These are phyloP conservation scores for Manduca sexta DNA, from an alignment of 1,140 invertebrate species.

Conservation along the genomic window DNA sequence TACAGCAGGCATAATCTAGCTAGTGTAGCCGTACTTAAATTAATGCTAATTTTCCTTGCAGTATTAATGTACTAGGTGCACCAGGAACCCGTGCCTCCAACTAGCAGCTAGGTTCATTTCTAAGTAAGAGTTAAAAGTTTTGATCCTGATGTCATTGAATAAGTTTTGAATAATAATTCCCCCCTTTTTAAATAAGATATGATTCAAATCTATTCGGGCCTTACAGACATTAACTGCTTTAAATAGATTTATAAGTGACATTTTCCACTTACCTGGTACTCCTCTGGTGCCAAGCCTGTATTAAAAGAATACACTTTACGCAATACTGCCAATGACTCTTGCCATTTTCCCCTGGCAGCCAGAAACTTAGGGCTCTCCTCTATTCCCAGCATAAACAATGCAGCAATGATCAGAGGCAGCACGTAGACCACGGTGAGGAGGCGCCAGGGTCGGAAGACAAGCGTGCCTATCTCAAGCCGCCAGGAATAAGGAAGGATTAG, in stretches of 20 bases:
- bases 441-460: conserved; percentile 76
- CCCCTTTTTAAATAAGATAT: no score
- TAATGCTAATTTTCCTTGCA: no score
- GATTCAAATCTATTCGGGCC: no score
- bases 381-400: conserved; percentile 57
- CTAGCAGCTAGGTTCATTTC: no score
- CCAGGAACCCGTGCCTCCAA: no score
- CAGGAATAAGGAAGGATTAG: conserved; percentile 36
- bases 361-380: conserved; percentile 83
- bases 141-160: no score
- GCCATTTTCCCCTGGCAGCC: conserved; percentile 74
- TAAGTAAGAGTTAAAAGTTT: no score
- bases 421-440: conserved; percentile 76
- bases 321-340: conserved; percentile 75
- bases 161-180: no score
- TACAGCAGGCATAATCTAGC: no score
- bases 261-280: conserved; percentile 76
- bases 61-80: no score
- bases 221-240: not conserved
- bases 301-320: conserved; percentile 75
- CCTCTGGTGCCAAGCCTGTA: conserved; percentile 72
- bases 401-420: conserved; percentile 73
- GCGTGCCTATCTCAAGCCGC: conserved; percentile 11
- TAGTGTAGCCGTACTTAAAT: no score
- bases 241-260: not conserved